Evolutionary conservation across 2,888 invertebrate species (phyloP).

Genomic region (Timandra comae): DNA sequence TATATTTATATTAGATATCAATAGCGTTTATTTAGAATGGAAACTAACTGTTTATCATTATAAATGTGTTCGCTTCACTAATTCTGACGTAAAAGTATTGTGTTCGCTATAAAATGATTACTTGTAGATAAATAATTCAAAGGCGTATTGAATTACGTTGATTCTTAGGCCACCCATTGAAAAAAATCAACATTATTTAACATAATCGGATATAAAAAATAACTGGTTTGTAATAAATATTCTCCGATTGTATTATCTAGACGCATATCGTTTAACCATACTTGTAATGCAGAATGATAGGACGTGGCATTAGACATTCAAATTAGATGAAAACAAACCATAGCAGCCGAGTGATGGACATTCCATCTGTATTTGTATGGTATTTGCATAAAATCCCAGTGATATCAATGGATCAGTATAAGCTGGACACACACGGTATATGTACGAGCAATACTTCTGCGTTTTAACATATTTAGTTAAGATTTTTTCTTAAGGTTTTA

Average conservation of each 20-base stretch:
- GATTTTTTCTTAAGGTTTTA: too few relatives aligned
- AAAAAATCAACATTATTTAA: constrained; percentile 20
- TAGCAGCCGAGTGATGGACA: constrained; percentile 60
- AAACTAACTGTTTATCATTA: too few relatives aligned
- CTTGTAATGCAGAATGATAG: constrained; percentile 39
- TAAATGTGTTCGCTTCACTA: too few relatives aligned
- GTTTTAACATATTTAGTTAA: too few relatives aligned
- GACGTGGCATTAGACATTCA: constrained; percentile 58
- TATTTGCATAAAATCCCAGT: constrained; percentile 65
- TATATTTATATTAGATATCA: too few relatives aligned
- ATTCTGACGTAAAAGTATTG: too few relatives aligned
- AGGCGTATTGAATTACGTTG: too few relatives aligned
- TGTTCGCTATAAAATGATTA: too few relatives aligned
- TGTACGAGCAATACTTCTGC: too few relatives aligned
- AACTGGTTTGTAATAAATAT: constrained; percentile 19
- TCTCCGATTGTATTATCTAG: constrained; percentile 20
- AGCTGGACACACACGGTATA: constrained; percentile 28
- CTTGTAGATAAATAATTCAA: too few relatives aligned
- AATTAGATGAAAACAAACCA: constrained; percentile 62
- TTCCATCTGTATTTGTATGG: constrained; percentile 56
- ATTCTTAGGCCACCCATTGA: constrained; percentile 14
- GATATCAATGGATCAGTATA: constrained; percentile 13
- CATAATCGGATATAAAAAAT: constrained; percentile 19
- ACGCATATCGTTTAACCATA: constrained; percentile 38
- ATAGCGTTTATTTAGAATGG: too few relatives aligned